Conservation (phyloP, 2,113 vertebrate genomes). For the Nothobranchius furzeri region DNA sequence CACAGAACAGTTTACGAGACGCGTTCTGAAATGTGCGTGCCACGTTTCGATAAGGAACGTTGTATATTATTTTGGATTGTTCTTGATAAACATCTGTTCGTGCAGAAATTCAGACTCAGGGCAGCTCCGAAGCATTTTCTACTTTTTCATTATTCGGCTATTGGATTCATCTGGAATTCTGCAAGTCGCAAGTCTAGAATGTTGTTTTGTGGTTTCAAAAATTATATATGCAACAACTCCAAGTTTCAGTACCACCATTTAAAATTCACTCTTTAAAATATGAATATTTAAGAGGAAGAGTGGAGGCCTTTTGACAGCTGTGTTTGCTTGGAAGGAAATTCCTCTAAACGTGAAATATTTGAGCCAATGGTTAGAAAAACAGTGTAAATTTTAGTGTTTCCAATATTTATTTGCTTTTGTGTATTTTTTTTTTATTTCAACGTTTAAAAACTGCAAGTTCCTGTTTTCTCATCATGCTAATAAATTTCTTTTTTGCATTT, state of each 20-base stretch:
- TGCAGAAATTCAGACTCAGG: slow-evolving; percentile 2
- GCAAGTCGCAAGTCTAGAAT: neutral
- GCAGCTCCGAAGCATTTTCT: slow-evolving; percentile 6
- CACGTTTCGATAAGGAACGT: slow-evolving; percentile 64
- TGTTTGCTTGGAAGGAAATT: slow-evolving; percentile 28
- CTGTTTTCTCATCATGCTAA: neutral
- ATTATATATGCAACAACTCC: neutral
- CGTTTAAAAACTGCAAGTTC: neutral
- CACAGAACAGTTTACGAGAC: slow-evolving; percentile 56
- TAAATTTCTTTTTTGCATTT: slow-evolving; percentile 30
- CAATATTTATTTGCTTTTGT: no score
- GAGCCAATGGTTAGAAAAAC: neutral
- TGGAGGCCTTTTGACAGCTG: slow-evolving; percentile 12
- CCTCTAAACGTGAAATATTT: slow-evolving; percentile 39
- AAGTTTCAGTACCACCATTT: neutral
- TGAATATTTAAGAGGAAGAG: slow-evolving; percentile 5
- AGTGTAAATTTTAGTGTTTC: no score
- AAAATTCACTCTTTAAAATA: slow-evolving; percentile 6
- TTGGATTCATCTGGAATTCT: slow-evolving; percentile 8
- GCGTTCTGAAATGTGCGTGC: slow-evolving; percentile 49
- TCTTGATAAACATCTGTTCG: slow-evolving; percentile 47
- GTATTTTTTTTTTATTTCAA: no score
- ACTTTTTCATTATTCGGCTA: neutral
- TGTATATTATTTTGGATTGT: slow-evolving; percentile 63
- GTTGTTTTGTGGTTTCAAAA: neutral